phyloP scores from a whole-genome alignment of 2,113 vertebrate species.

The Chaenocephalus aceratus region DNA sequence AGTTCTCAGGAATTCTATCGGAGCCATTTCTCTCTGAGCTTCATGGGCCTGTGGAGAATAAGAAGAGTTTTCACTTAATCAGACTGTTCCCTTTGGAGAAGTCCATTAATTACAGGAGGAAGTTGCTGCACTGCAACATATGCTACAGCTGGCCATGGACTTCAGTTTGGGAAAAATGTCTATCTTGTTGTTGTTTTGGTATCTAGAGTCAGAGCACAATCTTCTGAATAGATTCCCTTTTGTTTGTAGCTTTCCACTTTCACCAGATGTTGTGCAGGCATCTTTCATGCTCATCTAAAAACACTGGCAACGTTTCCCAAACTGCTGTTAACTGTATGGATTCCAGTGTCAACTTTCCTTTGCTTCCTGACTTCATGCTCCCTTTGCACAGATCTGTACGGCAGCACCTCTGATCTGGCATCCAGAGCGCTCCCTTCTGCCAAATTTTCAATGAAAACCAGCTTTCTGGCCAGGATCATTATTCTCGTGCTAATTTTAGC shows the following conservation, averaged over 20 bases:
- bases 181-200: constrained; percentile 39
- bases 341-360: constrained; percentile 59
- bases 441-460: constrained; percentile 68
- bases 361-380: constrained; percentile 36
- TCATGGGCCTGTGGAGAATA: constrained; percentile 65
- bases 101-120: constrained; percentile 76
- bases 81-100: constrained; percentile 67
- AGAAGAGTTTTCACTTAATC: constrained; percentile 75
- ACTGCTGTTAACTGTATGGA: constrained; percentile 39
- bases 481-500: constrained; percentile 77
- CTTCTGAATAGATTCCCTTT: not conserved
- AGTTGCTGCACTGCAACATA: constrained; percentile 56
- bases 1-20: constrained; percentile 62
- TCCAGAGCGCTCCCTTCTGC: constrained; percentile 31
- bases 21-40: constrained; percentile 46
- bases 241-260: constrained; percentile 34
- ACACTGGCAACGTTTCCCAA: constrained; percentile 28
- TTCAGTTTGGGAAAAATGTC: constrained; percentile 7
- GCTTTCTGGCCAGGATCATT: constrained; percentile 62
- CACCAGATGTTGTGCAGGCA: constrained; percentile 8
- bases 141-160: constrained; percentile 57
- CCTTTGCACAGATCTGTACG: constrained; percentile 35
- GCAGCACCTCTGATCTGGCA: constrained; percentile 55
- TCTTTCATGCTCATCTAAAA: constrained; percentile 26
- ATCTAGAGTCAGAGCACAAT: constrained; percentile 1